A percentile compares a stretch with the other conserved stretches of the same genome.
phyloP scores from a whole-genome alignment of 2,797 vertebrate species.

The Myotis myotis region DNA sequence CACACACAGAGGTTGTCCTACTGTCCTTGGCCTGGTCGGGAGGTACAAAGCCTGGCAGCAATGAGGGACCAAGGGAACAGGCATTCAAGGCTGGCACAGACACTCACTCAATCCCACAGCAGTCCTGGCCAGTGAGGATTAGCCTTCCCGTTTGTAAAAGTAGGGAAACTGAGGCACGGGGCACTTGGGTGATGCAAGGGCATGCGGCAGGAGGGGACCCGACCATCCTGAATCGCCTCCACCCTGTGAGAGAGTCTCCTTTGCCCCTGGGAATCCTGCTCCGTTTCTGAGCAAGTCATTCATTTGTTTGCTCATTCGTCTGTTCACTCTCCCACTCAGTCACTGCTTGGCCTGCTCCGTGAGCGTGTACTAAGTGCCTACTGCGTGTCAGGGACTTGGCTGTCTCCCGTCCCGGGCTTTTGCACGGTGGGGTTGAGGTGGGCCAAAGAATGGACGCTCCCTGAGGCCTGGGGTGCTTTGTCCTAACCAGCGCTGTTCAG shows the following conservation, averaged over 20 bases:
- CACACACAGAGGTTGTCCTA: not conserved
- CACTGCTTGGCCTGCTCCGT: not conserved
- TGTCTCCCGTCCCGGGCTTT: not conserved
- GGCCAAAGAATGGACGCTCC: not conserved
- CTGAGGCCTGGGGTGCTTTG: not conserved
- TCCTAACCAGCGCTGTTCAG: fast-evolving
- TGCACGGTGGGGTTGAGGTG: not conserved
- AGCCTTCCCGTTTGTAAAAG: not conserved
- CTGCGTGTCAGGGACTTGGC: not conserved
- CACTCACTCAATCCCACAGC: fast-evolving
- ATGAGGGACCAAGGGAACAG: not conserved
- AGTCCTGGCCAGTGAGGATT: not conserved
- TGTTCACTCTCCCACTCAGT: fast-evolving
- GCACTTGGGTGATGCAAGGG: not conserved
- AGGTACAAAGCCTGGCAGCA: not conserved
- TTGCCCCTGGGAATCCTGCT: too few relatives aligned
- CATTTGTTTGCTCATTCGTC: not conserved
- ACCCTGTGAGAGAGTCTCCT: not conserved
- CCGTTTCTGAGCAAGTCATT: fast-evolving
- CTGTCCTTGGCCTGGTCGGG: not conserved
- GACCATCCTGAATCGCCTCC: not conserved
- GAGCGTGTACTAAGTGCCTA: fast-evolving
- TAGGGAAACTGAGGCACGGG: not conserved
- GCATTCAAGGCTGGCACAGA: not conserved
- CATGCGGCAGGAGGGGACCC: fast-evolving